A percentile compares a stretch with the other conserved stretches of the same genome.
phyloP scores from a whole-genome alignment of 2,888 invertebrate genomes.

The Heliconius ethilla region DNA sequence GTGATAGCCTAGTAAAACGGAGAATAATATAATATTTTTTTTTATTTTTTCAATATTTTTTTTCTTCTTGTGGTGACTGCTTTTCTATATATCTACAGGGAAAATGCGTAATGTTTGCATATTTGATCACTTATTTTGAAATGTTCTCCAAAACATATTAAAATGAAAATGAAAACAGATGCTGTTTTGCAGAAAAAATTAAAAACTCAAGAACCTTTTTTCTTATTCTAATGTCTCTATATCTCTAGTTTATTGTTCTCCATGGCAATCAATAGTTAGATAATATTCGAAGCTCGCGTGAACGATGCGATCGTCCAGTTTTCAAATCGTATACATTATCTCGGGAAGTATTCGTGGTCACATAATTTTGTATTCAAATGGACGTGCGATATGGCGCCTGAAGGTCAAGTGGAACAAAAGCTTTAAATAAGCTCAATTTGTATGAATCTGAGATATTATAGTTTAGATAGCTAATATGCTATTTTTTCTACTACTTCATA shows the following conservation, averaged over 20 bases:
- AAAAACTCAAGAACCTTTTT: too few species aligned
- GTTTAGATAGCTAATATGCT: neutral
- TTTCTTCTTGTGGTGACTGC: too few species aligned
- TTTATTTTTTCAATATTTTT: too few species aligned
- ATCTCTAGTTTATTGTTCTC: neutral
- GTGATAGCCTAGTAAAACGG: too few species aligned
- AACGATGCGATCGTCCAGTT: constrained; percentile 73
- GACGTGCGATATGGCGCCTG: constrained; percentile 47
- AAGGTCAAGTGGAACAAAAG: constrained; percentile 40
- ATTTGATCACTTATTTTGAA: too few species aligned
- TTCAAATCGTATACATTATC: constrained; percentile 75
- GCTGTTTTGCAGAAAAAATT: too few species aligned
- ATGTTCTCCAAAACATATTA: too few species aligned
- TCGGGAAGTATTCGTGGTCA: constrained; percentile 64
- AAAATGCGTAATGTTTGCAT: too few species aligned
- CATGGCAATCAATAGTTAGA: constrained; percentile 41
- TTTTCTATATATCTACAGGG: too few species aligned
- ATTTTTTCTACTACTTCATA: too few species aligned
- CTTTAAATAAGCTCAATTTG: constrained; percentile 9
- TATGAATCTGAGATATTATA: neutral
- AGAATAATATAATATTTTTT: too few species aligned
- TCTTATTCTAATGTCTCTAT: neutral
- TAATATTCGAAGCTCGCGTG: constrained; percentile 73
- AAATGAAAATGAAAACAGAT: too few species aligned
- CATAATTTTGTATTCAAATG: constrained; percentile 69